Conservation (phyloP, 2,113 vertebrate species). For the Lota lota region DNA sequence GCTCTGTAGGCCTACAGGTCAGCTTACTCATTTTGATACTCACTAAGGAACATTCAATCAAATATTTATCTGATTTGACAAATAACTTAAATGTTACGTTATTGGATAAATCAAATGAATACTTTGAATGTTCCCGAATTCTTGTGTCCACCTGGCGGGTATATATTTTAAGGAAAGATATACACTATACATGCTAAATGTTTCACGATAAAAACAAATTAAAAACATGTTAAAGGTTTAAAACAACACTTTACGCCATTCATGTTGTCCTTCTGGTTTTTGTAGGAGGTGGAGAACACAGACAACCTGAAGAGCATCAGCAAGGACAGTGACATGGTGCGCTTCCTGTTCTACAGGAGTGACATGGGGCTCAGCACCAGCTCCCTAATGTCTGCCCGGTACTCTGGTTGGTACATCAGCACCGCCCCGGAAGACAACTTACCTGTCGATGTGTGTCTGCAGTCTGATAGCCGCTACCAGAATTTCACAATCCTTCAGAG, state of each 20-base stretch:
- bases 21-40: no score
- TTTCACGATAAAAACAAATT: neutral
- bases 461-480: slow-evolving; percentile 7
- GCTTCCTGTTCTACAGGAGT: slow-evolving; percentile 65
- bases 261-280: neutral
- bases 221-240: neutral
- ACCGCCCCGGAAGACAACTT: slow-evolving; percentile 34
- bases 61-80: no score
- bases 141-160: neutral
- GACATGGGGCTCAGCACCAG: slow-evolving; percentile 39
- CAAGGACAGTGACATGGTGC: slow-evolving; percentile 26
- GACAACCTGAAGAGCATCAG: slow-evolving; percentile 9
- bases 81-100: no score
- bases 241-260: no score
- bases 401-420: slow-evolving; percentile 64
- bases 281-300: slow-evolving; percentile 44
- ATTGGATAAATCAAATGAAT: no score
- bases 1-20: no score
- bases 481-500: slow-evolving; percentile 40
- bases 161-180: neutral
- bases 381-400: slow-evolving; percentile 57
- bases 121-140: no score
- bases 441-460: slow-evolving; percentile 47
- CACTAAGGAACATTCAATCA: no score
- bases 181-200: neutral